Percentiles rank a stretch among this genome's conserved stretches.
phyloP scores from a whole-genome alignment of 2,888 invertebrate genomes.

The Leucophenga montana region DNA sequence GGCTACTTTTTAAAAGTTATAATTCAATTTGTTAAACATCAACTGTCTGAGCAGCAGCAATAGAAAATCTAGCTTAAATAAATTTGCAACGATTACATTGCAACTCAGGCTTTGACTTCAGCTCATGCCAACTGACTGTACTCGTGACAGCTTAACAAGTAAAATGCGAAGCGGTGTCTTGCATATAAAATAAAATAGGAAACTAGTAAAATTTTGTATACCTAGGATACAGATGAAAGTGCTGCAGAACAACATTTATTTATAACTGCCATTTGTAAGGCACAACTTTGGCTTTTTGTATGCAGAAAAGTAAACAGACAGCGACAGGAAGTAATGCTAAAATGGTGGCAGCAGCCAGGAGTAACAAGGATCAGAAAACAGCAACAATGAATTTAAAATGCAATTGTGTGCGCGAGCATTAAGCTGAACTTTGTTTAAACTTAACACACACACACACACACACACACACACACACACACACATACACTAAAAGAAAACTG shows the following conservation, averaged over 20 bases:
- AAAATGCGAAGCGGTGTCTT: neutral
- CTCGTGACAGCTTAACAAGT: neutral
- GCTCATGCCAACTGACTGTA: no score
- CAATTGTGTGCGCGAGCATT: neutral
- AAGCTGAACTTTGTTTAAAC: constrained; percentile 22
- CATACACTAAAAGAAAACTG: neutral
- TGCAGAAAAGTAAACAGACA: neutral
- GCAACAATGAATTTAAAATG: constrained; percentile 2
- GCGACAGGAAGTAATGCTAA: neutral
- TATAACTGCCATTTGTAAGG: constrained; percentile 9
- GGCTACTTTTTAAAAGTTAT: no score
- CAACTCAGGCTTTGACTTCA: no score
- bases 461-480: neutral
- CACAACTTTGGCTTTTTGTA: neutral
- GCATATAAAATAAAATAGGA: neutral
- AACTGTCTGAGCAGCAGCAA: no score
- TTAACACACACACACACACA: constrained; percentile 4
- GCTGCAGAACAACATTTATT: constrained; percentile 9
- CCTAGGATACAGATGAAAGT: no score
- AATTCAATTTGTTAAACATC: no score
- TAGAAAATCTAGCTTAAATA: no score
- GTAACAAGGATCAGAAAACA: neutral
- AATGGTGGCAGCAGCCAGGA: neutral
- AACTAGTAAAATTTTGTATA: no score
- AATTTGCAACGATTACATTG: no score